Evolutionary conservation across 2,113 vertebrate genomes (phyloP), one percentile per base, ranked within the genome.

Genomic region (Lontra canadensis): DNA sequence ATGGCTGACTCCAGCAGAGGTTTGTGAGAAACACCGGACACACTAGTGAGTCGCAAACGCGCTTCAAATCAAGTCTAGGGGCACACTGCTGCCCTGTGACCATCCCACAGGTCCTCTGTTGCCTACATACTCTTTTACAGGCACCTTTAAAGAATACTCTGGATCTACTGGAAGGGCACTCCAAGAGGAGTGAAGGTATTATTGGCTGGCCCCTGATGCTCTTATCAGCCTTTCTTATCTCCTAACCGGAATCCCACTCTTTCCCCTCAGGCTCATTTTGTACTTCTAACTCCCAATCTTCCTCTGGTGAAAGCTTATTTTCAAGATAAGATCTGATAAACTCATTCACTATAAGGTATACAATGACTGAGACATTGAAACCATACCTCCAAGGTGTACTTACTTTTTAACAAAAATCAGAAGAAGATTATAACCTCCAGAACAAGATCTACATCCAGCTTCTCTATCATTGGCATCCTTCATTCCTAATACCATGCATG

Each of bases 321-420:
- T 95, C 78, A 80, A 83, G 59, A 49, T 44, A 81, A 59, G 39
- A 95, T 84, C 84, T 59, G 81, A 96, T 82, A 67, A 86, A 74
- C 57, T 73, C 71, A 80, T 23, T 74, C 59, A 65, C 34, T 69
- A n/a, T 79, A 42, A 89, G 59, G 36, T 44, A 5, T 29, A 71
- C 88, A 39, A 21, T 63, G 61, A 57, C 86, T 26, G 2, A 1
- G 49, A 63, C 49, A 26, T 23, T 49, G 84, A 59, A 94, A 44
- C 65, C 34, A 25, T 25, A 69, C 15, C 21, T 91, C 49, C 15
- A 52, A 29, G 12, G 8, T 15, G n/a, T 29, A n/a, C 49, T 85
- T 85, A 36, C 31, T 94, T 82, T 89, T 57, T 63, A 74, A 94
- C 39, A 73, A 93, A 89, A 82, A 95, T 69, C 26, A 52, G 47